Evolutionary conservation across 2,888 invertebrate species (phyloP).

Genomic region (Dicycla oo): DNA sequence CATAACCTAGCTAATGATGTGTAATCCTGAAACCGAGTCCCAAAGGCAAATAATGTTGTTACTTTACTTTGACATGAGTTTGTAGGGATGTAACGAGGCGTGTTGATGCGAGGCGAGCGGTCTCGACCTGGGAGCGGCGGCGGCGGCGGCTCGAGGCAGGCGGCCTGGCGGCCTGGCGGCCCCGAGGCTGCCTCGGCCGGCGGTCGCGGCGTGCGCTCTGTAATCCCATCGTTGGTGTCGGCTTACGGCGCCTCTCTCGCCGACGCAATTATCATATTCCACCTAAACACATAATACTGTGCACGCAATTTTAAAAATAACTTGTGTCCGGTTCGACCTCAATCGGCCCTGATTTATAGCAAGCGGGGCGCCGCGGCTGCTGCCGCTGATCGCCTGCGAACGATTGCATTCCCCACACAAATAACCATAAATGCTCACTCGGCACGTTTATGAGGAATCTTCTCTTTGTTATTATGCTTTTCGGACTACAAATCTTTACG

Average conservation of each 20-base stretch:
- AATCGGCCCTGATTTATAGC: constrained; percentile 87
- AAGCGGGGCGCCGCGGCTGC: constrained; percentile 73
- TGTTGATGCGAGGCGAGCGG: constrained; percentile 69
- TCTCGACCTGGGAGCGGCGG: constrained; percentile 54
- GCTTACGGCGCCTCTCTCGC: constrained; percentile 87
- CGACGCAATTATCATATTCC: constrained; percentile 89
- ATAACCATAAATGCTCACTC: constrained; percentile 73
- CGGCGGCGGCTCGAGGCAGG: constrained; percentile 60
- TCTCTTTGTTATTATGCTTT: constrained; percentile 38
- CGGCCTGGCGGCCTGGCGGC: constrained; percentile 47
- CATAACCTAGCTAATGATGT: background rate
- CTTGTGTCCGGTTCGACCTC: constrained; percentile 86
- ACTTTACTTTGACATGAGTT: constrained; percentile 14
- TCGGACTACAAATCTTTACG: background rate
- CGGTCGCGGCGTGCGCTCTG: constrained; percentile 80
- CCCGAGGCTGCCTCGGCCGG: constrained; percentile 57
- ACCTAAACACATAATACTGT: constrained; percentile 90
- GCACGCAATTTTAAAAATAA: constrained; percentile 90
- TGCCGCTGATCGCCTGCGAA: constrained; percentile 70
- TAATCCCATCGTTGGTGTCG: constrained; percentile 88
- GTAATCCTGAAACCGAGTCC: constrained; percentile 3
- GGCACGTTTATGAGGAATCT: constrained; percentile 47
- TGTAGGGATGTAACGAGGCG: constrained; percentile 71
- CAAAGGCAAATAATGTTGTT: constrained; percentile 15
- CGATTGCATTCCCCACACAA: constrained; percentile 77